Conservation (phyloP, 1,140 invertebrate species). For the Camponotus pennsylvanicus region DNA sequence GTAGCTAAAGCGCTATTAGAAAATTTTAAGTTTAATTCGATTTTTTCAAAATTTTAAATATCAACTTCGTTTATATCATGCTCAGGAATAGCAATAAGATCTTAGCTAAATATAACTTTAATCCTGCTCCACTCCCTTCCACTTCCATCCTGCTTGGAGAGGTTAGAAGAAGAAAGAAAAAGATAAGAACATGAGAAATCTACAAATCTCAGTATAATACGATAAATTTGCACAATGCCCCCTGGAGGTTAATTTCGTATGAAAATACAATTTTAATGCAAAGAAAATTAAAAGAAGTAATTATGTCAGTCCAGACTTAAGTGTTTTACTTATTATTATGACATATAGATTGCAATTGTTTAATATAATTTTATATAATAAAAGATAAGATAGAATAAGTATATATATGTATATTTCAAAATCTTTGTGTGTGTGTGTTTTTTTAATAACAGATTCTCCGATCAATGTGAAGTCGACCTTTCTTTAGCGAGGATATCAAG, state of each 20-base stretch:
- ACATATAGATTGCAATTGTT: conserved; percentile 2
- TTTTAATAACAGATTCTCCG: background rate
- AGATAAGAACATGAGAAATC: conserved; percentile 70
- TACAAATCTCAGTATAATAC: conserved; percentile 54
- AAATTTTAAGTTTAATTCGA: conserved; percentile 2
- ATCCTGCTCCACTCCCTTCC: conserved; percentile 77
- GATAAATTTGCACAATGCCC: conserved; percentile 65
- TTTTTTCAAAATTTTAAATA: conserved; percentile 14
- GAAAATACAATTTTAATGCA: conserved; percentile 75
- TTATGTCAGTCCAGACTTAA: conserved; percentile 61
- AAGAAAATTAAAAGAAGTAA: conserved; percentile 20
- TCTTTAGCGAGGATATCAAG: background rate
- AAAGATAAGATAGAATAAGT: background rate
- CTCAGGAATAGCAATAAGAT: conserved; percentile 63
- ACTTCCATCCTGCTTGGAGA: conserved; percentile 81
- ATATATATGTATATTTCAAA: background rate
- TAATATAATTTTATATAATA: background rate
- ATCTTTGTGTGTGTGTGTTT: background rate
- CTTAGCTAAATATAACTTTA: conserved; percentile 74
- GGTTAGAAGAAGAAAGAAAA: conserved; percentile 72
- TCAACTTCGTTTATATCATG: conserved; percentile 47
- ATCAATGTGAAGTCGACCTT: background rate
- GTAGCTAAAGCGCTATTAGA: background rate
- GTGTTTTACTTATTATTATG: background rate
- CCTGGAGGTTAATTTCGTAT: conserved; percentile 76